A percentile compares a stretch with the other conserved stretches of the same genome.
Evolutionary conservation across 2,113 vertebrate species (phyloP).

Genomic region (Sterrhoptilus dennistouni): DNA sequence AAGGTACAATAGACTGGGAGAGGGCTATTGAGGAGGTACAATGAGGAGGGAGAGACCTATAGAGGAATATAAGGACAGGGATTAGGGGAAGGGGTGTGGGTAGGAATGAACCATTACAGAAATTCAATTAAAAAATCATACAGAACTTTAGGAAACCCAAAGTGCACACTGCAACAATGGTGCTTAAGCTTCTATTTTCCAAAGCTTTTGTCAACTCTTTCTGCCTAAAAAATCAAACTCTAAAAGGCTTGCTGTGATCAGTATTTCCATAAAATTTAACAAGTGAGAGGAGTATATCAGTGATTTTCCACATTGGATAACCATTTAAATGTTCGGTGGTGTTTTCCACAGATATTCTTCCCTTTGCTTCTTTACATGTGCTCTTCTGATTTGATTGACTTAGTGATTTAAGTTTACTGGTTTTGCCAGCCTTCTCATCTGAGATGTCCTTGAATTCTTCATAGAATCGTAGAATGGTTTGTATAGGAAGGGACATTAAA

Average conservation of each 20-base stretch:
- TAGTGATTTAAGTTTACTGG: not conserved
- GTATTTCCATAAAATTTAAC: not conserved
- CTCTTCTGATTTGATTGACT: not conserved
- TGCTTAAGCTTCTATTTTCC: not conserved
- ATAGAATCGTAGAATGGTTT: not conserved
- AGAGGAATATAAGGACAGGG: no score
- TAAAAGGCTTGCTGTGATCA: not conserved
- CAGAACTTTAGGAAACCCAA: no score
- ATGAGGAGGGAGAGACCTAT: no score
- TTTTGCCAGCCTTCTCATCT: not conserved
- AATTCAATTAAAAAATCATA: no score
- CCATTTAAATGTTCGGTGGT: not conserved
- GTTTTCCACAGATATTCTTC: not conserved
- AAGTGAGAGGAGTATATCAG: not conserved
- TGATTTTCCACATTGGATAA: not conserved
- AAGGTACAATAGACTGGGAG: no score
- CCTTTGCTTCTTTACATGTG: not conserved
- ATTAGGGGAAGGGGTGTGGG: no score
- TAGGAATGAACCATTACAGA: no score
- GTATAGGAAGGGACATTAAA: not conserved
- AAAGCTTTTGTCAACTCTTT: not conserved
- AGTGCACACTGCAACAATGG: no score
- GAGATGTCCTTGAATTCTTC: not conserved
- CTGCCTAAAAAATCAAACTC: not conserved
- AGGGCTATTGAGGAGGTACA: no score